A percentile compares a stretch with the other conserved stretches of the same genome.
Conservation (phyloP, 2,888 invertebrate species). For the Cataglyphis cursor region DNA sequence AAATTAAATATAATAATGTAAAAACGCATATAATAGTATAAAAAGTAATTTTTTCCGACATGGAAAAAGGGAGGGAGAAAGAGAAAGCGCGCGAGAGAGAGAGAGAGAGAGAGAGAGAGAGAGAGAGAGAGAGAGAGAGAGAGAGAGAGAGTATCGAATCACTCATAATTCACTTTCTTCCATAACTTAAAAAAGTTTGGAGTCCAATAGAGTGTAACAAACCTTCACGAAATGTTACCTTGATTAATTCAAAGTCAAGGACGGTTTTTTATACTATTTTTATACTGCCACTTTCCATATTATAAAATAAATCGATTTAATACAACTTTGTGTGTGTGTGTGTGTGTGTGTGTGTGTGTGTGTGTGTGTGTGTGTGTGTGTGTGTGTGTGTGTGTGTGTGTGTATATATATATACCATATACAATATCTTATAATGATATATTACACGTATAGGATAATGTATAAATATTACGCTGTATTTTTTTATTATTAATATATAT, state of each 20-base stretch:
- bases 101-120: no score
- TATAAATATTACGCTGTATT: neutral
- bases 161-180: conserved; percentile 19
- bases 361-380: no score
- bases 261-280: conserved; percentile 4
- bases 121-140: no score
- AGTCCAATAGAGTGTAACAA: conserved; percentile 33
- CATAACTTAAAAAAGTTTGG: conserved; percentile 20
- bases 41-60: neutral
- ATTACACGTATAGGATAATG: neutral
- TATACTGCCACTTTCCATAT: neutral
- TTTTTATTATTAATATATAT: neutral
- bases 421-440: neutral
- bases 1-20: neutral
- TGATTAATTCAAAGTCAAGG: conserved; percentile 37
- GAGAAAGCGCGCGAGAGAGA: neutral
- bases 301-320: neutral
- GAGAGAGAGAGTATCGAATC: neutral
- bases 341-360: no score
- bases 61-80: neutral
- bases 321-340: no score
- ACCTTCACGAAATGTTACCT: conserved; percentile 30
- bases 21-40: neutral
- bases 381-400: no score
- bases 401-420: neutral